Conservation (phyloP, 2,797 vertebrate genomes). For the Meda fulgida region DNA sequence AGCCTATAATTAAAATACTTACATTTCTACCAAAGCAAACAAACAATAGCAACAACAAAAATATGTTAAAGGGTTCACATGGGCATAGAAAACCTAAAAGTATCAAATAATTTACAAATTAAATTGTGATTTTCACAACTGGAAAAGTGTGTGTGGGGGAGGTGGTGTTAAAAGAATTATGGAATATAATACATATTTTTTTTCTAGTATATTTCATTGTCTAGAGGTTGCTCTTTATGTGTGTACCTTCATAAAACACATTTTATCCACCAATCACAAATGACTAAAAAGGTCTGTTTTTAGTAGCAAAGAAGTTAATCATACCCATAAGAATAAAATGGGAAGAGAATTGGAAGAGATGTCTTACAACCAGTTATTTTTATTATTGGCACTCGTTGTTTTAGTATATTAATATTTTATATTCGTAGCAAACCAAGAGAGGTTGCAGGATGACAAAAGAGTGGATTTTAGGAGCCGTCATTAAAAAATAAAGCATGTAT, state of each 20-base stretch:
- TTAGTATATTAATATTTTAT: background rate
- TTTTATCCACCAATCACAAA: background rate
- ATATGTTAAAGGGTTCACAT: background rate
- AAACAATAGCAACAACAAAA: background rate
- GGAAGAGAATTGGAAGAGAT: background rate
- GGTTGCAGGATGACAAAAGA: background rate
- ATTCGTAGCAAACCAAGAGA: background rate
- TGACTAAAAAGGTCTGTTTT: background rate
- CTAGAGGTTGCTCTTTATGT: background rate
- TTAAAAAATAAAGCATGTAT: conserved; percentile 74
- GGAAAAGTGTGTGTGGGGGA: too few species aligned
- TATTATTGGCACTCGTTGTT: background rate
- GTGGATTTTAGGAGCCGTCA: conserved; percentile 72
- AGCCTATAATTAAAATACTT: background rate
- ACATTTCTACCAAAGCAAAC: background rate
- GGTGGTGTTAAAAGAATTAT: background rate
- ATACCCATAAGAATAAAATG: background rate
- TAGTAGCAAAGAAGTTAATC: background rate
- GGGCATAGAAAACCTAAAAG: too few species aligned
- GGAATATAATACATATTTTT: background rate
- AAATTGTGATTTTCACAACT: too few species aligned
- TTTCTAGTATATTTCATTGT: background rate
- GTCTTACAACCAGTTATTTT: background rate
- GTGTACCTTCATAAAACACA: background rate
- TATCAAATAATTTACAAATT: too few species aligned